These are phyloP conservation scores for Balaenoptera acutorostrata DNA, from an alignment of 2,113 vertebrate genomes.

Conservation along the genomic window DNA sequence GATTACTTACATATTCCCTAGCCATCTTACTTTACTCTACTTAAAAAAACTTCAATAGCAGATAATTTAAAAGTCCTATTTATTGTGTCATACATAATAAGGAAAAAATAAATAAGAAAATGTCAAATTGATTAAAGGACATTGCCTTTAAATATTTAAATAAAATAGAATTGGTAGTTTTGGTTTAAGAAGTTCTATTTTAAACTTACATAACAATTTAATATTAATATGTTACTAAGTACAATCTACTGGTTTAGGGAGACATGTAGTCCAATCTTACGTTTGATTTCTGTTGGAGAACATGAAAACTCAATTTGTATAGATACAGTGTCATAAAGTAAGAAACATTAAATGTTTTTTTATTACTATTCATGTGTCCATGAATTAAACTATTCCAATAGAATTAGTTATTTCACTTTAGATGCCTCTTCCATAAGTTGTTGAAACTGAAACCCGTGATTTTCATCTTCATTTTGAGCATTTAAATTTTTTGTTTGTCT, in stretches of 20 bases:
- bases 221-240: not conserved
- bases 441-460: not conserved
- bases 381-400: not conserved
- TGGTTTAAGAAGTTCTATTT: not conserved
- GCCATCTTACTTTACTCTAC: not conserved
- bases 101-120: not conserved
- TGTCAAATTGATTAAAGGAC: not conserved
- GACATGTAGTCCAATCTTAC: not conserved
- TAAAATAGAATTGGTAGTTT: not conserved
- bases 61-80: not conserved
- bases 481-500: not conserved
- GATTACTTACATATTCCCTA: not conserved
- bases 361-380: not conserved
- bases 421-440: not conserved
- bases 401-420: not conserved
- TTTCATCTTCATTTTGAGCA: not conserved
- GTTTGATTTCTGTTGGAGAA: not conserved
- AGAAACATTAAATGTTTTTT: not conserved
- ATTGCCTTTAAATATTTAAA: not conserved
- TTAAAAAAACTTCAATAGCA: not conserved
- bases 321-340: not conserved
- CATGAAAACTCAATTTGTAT: not conserved
- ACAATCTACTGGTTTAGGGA: not conserved
- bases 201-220: not conserved
- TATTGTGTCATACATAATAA: not conserved